phyloP scores from a whole-genome alignment of 2,113 vertebrate genomes.

The Heliornis fulica region DNA sequence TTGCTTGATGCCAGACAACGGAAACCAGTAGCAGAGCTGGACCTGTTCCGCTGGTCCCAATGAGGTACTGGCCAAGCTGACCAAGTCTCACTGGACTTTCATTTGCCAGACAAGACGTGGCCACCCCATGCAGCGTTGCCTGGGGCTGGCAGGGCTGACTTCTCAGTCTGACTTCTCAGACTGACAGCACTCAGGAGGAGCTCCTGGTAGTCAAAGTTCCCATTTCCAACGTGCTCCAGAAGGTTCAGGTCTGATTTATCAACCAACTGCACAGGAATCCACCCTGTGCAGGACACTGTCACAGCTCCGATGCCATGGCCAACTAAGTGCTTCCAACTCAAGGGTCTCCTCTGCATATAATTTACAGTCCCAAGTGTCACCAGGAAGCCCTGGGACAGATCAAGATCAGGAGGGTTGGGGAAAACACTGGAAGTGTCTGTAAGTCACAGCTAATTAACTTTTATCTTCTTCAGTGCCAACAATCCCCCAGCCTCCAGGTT shows the following conservation, averaged over 20 bases:
- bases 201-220: background rate
- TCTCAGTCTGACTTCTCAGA: background rate
- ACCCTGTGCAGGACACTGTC: fast-evolving
- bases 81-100: background rate
- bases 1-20: background rate
- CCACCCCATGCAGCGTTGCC: background rate
- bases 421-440: background rate
- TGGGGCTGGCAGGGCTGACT: background rate
- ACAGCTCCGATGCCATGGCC: background rate
- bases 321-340: background rate
- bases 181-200: background rate
- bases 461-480: background rate
- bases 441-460: background rate
- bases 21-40: background rate
- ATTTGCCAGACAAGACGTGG: background rate
- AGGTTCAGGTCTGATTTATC: background rate
- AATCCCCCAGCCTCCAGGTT: background rate
- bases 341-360: background rate
- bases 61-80: background rate
- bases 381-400: background rate
- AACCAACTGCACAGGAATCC: background rate
- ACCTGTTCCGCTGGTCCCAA: background rate
- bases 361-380: background rate
- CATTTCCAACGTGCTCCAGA: background rate
- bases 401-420: background rate